phyloP scores from a whole-genome alignment of 1,140 invertebrate species.

The Thaumetopoea pityocampa region DNA sequence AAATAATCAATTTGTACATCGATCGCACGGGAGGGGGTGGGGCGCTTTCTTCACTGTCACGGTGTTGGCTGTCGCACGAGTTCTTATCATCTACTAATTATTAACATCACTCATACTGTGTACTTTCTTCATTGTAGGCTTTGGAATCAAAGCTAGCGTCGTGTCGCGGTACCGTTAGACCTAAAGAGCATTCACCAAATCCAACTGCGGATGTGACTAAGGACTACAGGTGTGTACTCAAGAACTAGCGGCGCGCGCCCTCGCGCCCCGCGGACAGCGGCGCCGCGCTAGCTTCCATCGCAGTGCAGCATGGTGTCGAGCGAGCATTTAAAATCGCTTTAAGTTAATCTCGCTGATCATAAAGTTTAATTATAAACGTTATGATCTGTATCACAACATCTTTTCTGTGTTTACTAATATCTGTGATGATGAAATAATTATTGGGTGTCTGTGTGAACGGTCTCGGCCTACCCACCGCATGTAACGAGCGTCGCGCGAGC shows the following conservation, averaged over 20 bases:
- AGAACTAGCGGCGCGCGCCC: slow-evolving; percentile 50
- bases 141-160: slow-evolving; percentile 77
- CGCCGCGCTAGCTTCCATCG: slow-evolving; percentile 35
- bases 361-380: slow-evolving; percentile 34
- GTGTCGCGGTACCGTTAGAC: slow-evolving; percentile 74
- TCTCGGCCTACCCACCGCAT: slow-evolving; percentile 66
- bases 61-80: slow-evolving; percentile 32
- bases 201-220: slow-evolving; percentile 63
- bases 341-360: slow-evolving; percentile 37
- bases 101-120: slow-evolving; percentile 69
- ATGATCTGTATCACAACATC: slow-evolving; percentile 57
- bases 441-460: slow-evolving; percentile 39
- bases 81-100: slow-evolving; percentile 58
- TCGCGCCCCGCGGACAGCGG: slow-evolving; percentile 19
- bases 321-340: slow-evolving; percentile 42
- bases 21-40: no score
- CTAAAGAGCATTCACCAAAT: slow-evolving; percentile 71
- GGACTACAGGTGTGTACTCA: slow-evolving; percentile 74
- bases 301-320: slow-evolving; percentile 42
- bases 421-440: slow-evolving; percentile 64
- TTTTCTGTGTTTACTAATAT: slow-evolving; percentile 61
- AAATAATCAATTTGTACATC: no score
- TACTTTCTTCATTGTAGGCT: slow-evolving; percentile 74
- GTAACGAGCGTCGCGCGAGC: slow-evolving; percentile 15
- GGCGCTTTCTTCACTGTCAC: slow-evolving; percentile 16